These are phyloP conservation scores for Trachelus troglodyta DNA, from an alignment of 2,888 invertebrate species.

Conservation along the genomic window DNA sequence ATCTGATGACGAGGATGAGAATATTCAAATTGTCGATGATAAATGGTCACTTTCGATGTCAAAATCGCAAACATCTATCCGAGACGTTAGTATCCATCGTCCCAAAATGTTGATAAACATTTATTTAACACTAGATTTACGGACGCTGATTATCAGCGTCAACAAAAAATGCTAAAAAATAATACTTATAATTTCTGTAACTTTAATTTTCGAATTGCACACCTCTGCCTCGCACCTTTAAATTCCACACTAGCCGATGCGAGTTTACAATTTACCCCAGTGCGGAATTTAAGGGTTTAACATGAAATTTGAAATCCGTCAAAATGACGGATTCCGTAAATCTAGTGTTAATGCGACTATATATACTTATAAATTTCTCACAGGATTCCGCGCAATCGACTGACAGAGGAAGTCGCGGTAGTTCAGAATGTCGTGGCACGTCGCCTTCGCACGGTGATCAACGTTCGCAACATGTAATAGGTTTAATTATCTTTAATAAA, in stretches of 20 bases:
- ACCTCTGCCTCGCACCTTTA: too few species aligned
- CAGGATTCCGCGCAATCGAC: constrained; percentile 50
- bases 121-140: too few species aligned
- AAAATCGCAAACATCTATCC: constrained; percentile 58
- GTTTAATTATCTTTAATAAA: neutral
- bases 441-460: constrained; percentile 57
- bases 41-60: constrained; percentile 58
- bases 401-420: constrained; percentile 57
- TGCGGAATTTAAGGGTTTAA: too few species aligned
- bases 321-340: too few species aligned
- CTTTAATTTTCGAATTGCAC: too few species aligned
- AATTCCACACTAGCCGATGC: too few species aligned
- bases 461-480: constrained; percentile 61
- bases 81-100: constrained; percentile 59
- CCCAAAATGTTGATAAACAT: neutral
- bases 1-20: constrained; percentile 80
- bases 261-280: too few species aligned
- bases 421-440: constrained; percentile 56
- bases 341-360: neutral
- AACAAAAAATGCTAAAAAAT: too few species aligned
- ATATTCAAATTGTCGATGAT: constrained; percentile 60
- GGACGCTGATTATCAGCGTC: too few species aligned
- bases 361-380: constrained; percentile 2
- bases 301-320: too few species aligned
- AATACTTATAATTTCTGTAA: too few species aligned